Evolutionary conservation across 2,113 vertebrate genomes (phyloP), one percentile per base, ranked within the genome.

Genomic region (Erpornis zantholeuca): DNA sequence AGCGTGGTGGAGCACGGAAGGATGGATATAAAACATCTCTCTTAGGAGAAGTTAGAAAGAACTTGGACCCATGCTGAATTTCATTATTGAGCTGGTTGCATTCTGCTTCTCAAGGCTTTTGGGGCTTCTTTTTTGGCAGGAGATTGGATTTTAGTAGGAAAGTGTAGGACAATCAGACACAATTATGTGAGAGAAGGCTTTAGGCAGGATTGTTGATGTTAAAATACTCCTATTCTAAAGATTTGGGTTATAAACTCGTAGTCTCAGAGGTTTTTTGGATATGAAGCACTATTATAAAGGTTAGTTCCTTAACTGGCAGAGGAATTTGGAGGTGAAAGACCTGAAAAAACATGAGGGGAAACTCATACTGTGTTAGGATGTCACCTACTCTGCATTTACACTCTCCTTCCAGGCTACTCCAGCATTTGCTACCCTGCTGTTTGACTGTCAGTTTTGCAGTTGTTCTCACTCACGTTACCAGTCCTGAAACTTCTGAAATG

Each of bases 1-100:
- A 4, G 20, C 0, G 0, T 31, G 47, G 15, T 38, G 42, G 25
- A 53, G 45, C 16, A 3, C 0, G 0, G 61, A 45, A 24, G 29
- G 35, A 27, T 23, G 28, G 29, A 2, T 61, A 12, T 6, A 13
- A 49, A 60, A 49, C 4, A 2, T 47, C 59, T 4, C 7, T 33
- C 11, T 17, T 28, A 16, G 24, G 13, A 59, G 64, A 45, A 42
- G 14, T 76, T 70, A 19, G 28, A 7, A 22, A n/a, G 42, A 70
- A 8, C 31, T n/a, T 44, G 42, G 18, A 29, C 19, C 14, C 3
- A 1, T 1, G 0, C 4, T 44, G 45, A 57, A 10, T 76, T 90
- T 66, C 10, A 0, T 28, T 65, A 12, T 11, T 70, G 52, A 90
- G 31, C 49, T 75, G 35, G 1, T 79, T 38, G 0, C 0, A 3